Evolutionary conservation across 1,140 invertebrate genomes (phyloP), one percentile per base, ranked within the genome.

Genomic region (Eumaeus atala): DNA sequence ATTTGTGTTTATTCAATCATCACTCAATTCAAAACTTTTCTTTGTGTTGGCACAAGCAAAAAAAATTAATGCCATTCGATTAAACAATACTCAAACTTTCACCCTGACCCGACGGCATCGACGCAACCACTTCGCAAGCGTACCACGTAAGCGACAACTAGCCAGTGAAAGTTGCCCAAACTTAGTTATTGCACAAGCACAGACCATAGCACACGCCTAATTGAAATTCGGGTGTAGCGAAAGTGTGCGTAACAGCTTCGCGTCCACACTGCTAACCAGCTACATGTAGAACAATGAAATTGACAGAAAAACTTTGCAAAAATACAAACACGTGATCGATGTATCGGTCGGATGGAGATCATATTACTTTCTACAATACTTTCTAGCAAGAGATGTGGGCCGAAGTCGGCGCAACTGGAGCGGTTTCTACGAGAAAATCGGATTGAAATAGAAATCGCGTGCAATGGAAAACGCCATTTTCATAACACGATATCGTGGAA

Each of bases 341-440:
- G 80, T 66, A 75, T 78, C 71, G 74, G 56, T 74, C 66, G 76
- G 63, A 66, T 75, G 74, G 68, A 75, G 74, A 80, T 72, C 70
- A 77, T 84, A 75, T 87, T 87, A 87, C 84, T 87, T 87, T 87
- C 84, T 84, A 86, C 72, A 67, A 82, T 80, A 84, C 81, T 87
- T 84, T 84, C 81, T 84, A 87, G 77, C 77, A 72, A 82, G 81
- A 84, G 81, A 84, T 84, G 81, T 87, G 80, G 81, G 80, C 74
- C 82, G 82, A 56, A 66, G 76, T 66, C 69, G 64, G 70, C 77
- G 73, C 77, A 87, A 87, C 76, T 84, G 63, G 84, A 84, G 77
- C 84, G 81, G 80, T 87, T 87, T 87, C 81, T 77, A 67, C 74
- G 80, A 77, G 83, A 80, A 84, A 86, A 84, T 81, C 74, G 70